Evolutionary conservation across 2,888 invertebrate genomes (phyloP).

Genomic region (Lasius platythorax): DNA sequence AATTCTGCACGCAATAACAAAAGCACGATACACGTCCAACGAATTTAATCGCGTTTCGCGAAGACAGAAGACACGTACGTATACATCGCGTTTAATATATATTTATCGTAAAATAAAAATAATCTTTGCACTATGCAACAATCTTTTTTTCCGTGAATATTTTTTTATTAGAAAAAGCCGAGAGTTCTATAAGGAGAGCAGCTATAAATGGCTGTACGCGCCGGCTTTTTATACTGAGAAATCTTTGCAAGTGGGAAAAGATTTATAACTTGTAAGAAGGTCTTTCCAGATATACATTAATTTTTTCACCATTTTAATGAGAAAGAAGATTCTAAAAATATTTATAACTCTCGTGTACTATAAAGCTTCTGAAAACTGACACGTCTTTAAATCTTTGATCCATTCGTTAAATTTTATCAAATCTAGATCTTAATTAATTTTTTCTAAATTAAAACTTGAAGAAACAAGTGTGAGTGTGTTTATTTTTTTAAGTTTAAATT

Average conservation of each 20-base stretch:
- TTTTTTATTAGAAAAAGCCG: not conserved
- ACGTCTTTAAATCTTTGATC: not conserved
- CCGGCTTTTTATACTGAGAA: not conserved
- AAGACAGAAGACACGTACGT: not conserved
- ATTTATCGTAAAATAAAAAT: not conserved
- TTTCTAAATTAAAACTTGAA: not conserved
- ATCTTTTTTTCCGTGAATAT: not conserved
- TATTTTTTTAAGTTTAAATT: too few species aligned
- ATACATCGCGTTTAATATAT: not conserved
- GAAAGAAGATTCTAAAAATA: not conserved
- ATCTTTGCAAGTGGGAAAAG: not conserved
- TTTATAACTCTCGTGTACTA: not conserved
- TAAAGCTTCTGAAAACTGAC: not conserved
- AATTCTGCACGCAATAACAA: constrained; percentile 46
- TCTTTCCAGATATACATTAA: not conserved
- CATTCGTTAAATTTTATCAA: not conserved
- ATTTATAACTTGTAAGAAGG: not conserved
- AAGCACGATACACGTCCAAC: constrained; percentile 9
- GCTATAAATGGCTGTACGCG: not conserved
- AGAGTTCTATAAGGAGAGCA: not conserved
- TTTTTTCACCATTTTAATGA: not conserved
- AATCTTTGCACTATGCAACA: not conserved
- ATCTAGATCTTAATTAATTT: not conserved
- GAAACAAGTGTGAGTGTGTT: too few species aligned
- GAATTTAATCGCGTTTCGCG: constrained; percentile 31